A percentile compares a stretch with the other conserved stretches of the same genome.
Conservation (phyloP, 2,113 vertebrate species). For the Plotosus lineatus region DNA sequence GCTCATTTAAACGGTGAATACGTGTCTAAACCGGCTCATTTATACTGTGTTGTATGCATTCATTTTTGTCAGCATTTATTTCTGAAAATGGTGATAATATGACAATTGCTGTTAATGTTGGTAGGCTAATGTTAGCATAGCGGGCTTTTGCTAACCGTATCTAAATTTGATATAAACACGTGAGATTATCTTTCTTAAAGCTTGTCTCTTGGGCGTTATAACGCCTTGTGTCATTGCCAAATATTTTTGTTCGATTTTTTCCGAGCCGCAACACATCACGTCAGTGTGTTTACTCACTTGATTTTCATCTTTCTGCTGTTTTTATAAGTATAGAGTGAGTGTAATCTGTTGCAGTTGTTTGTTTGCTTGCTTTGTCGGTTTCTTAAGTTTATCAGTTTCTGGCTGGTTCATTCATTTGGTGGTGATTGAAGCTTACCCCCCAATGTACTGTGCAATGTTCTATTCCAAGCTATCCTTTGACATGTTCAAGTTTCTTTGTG, state of each 20-base stretch:
- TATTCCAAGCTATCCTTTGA: no score
- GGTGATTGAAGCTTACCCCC: no score
- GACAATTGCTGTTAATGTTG: background rate
- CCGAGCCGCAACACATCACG: fast-evolving
- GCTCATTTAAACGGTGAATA: background rate
- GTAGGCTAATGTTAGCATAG: constrained; percentile 3
- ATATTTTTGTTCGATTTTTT: background rate
- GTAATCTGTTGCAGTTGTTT: background rate
- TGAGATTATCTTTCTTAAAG: background rate
- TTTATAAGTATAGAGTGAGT: background rate
- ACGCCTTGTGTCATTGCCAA: no score
- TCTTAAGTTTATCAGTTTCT: background rate
- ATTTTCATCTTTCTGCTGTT: no score
- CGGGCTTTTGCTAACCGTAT: constrained; percentile 7
- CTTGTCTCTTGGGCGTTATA: background rate
- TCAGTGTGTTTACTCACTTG: background rate
- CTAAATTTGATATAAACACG: background rate
- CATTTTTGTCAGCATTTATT: background rate
- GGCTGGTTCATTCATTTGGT: no score
- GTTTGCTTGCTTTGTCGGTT: background rate
- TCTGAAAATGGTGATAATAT: no score
- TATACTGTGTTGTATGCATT: background rate
- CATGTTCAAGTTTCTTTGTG: background rate
- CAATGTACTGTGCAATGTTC: no score
- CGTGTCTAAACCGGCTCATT: background rate